Evolutionary conservation across 2,113 vertebrate species (phyloP).

Genomic region (Rissa tridactyla): DNA sequence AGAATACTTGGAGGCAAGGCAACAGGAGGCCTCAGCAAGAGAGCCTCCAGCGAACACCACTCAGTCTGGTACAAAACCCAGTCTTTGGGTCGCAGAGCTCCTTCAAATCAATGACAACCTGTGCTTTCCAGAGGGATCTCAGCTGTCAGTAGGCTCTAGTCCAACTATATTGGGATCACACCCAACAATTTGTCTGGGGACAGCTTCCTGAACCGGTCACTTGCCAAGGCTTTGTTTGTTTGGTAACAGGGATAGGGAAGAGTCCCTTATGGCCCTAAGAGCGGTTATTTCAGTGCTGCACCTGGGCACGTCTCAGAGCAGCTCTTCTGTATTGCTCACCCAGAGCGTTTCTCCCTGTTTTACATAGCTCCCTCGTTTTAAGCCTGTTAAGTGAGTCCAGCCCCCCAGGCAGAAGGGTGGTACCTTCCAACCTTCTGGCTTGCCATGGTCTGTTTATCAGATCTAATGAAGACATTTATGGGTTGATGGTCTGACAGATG

Average conservation of each 20-base stretch:
- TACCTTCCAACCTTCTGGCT: slow-evolving; percentile 39
- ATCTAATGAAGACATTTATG: slow-evolving; percentile 61
- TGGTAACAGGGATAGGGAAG: background rate
- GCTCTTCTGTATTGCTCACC: background rate
- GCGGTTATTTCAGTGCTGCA: background rate
- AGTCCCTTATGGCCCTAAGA: background rate
- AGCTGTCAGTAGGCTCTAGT: background rate
- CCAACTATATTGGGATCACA: slow-evolving; percentile 3
- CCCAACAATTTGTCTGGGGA: slow-evolving; percentile 26
- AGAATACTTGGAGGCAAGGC: background rate
- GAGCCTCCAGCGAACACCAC: background rate
- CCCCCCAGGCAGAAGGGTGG: slow-evolving; percentile 52
- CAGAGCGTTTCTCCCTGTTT: background rate
- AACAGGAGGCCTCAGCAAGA: background rate
- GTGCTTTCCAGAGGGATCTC: slow-evolving; percentile 3
- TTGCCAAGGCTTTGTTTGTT: slow-evolving; percentile 44
- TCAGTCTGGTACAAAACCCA: background rate
- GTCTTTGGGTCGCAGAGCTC: background rate
- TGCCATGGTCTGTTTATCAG: slow-evolving; percentile 64
- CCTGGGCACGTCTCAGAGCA: background rate
- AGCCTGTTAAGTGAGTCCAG: slow-evolving; percentile 40
- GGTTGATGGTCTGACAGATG: slow-evolving; percentile 59
- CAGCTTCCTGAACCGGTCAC: background rate
- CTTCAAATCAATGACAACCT: background rate
- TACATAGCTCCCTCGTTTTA: background rate